Conservation (phyloP, 2,888 invertebrate species). For the Nomada fabriciana region DNA sequence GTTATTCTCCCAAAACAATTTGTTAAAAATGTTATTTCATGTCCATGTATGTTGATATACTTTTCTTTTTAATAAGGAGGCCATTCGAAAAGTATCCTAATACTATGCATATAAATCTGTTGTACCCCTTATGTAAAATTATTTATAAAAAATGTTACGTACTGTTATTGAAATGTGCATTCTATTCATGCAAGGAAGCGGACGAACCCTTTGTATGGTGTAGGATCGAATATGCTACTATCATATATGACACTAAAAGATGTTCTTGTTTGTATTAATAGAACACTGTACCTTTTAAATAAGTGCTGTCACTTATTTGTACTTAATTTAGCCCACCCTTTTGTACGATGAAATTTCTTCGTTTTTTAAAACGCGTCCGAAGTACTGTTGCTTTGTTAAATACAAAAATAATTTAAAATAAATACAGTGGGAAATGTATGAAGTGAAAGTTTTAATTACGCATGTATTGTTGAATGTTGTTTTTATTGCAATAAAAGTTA, state of each 20-base stretch:
- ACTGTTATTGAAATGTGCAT: conserved; percentile 44
- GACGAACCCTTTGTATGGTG: conserved; percentile 56
- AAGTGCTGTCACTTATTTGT: conserved; percentile 28
- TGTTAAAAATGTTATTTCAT: conserved; percentile 26
- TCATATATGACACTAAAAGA: conserved; percentile 55
- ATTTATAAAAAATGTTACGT: conserved; percentile 37
- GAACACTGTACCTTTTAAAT: conserved; percentile 58
- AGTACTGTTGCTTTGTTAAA: not conserved
- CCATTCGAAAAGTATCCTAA: conserved; percentile 12
- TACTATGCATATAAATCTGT: conserved; percentile 8
- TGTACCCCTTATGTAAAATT: conserved; percentile 26
- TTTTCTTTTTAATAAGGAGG: conserved; percentile 12
- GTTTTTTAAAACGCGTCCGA: not conserved
- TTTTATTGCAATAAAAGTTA: conserved; percentile 22
- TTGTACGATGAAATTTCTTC: not conserved
- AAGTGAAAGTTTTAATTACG: not conserved
- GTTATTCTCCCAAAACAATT: conserved; percentile 10
- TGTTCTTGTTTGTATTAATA: conserved; percentile 65
- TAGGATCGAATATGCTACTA: conserved; percentile 52
- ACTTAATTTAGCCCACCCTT: conserved; percentile 24
- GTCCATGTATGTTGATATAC: conserved; percentile 5
- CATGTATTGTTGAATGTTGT: not conserved
- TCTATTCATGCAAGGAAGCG: conserved; percentile 41
- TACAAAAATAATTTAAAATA: not conserved
- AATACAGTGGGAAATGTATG: not conserved